These are phyloP conservation scores for Cosmia trapezina DNA, from an alignment of 2,888 invertebrate genomes.

Conservation along the genomic window DNA sequence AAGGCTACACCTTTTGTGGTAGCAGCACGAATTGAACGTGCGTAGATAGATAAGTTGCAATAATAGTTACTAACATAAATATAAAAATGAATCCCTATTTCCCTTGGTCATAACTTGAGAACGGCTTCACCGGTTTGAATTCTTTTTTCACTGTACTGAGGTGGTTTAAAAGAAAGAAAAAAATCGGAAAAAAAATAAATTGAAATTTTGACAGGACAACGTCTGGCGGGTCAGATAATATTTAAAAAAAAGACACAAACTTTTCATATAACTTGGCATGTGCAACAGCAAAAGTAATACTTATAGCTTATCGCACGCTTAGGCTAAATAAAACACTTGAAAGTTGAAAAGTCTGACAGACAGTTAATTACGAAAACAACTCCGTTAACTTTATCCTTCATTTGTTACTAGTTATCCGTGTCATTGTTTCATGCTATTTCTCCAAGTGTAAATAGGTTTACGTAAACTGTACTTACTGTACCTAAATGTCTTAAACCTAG, in stretches of 20 bases:
- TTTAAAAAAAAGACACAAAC: not conserved
- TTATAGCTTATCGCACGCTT: too few species aligned
- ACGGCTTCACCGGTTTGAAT: too few species aligned
- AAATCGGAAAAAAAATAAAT: too few species aligned
- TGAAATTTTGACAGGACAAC: too few species aligned
- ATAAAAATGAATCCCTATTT: not conserved
- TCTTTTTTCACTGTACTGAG: too few species aligned
- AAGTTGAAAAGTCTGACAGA: not conserved
- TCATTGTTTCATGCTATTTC: conserved; percentile 2
- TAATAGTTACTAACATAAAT: not conserved
- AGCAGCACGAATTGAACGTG: not conserved
- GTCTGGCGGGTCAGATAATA: too few species aligned
- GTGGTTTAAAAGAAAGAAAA: too few species aligned
- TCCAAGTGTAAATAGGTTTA: conserved; percentile 4
- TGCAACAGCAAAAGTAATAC: not conserved
- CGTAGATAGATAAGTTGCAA: not conserved
- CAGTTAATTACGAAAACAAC: not conserved
- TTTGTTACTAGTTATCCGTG: conserved; percentile 2
- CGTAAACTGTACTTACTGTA: not conserved
- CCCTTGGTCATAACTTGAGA: too few species aligned
- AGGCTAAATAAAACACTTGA: not conserved
- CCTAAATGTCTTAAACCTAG: not conserved
- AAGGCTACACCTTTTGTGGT: not conserved
- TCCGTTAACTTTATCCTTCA: conserved; percentile 1
- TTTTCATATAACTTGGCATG: not conserved